These are phyloP conservation scores for Dipus sagitta DNA, from an alignment of 2,797 vertebrate genomes.

Conservation along the genomic window DNA sequence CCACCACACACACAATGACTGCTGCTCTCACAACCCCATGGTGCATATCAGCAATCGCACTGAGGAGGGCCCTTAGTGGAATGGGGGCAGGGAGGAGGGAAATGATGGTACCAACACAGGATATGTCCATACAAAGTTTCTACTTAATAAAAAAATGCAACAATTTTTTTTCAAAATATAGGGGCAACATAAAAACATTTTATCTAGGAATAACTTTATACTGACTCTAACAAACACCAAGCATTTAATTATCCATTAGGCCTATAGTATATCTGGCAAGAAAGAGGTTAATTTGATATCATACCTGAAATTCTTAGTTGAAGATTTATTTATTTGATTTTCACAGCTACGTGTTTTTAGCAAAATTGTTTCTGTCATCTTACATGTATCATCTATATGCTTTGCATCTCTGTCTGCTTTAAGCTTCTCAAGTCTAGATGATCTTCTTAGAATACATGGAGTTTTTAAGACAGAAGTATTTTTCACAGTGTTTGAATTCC, in stretches of 20 bases:
- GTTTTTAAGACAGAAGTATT: slow-evolving; percentile 42
- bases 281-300: slow-evolving; percentile 48
- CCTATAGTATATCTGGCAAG: background rate
- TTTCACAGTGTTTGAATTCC: slow-evolving; percentile 61
- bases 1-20: too few species aligned
- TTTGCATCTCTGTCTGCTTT: slow-evolving; percentile 17
- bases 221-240: background rate
- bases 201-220: slow-evolving; percentile 6
- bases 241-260: background rate
- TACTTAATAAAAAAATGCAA: too few species aligned
- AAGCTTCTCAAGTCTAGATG: slow-evolving; percentile 38
- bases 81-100: too few species aligned
- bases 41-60: too few species aligned
- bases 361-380: slow-evolving; percentile 61
- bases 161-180: too few species aligned
- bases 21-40: too few species aligned
- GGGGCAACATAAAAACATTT: slow-evolving; percentile 50
- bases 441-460: slow-evolving; percentile 61
- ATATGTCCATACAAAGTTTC: too few species aligned
- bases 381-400: background rate
- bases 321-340: slow-evolving; percentile 38
- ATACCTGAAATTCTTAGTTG: slow-evolving; percentile 73
- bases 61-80: too few species aligned
- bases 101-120: too few species aligned
- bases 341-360: slow-evolving; percentile 28